Evolutionary conservation across 2,888 invertebrate species (phyloP).

Genomic region (Eupithecia tripunctaria): DNA sequence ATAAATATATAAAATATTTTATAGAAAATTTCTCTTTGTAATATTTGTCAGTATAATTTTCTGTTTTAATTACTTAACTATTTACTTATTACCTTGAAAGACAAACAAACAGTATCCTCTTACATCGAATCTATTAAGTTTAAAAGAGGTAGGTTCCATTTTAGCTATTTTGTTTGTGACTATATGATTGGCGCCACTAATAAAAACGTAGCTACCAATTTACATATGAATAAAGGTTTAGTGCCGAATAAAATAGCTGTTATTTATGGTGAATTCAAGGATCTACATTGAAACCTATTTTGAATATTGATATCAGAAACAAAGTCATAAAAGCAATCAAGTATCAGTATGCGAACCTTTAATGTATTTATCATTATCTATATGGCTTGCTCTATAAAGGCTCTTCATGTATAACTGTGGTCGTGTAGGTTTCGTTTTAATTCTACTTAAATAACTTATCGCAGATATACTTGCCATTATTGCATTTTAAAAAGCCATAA

Average conservation of each 20-base stretch:
- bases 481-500: constrained; percentile 26
- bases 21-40: too few species aligned
- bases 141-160: not conserved
- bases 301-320: constrained; percentile 50
- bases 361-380: constrained; percentile 47
- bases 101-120: not conserved
- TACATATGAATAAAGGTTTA: constrained; percentile 60
- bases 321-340: constrained; percentile 57
- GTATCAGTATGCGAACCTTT: constrained; percentile 49
- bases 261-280: not conserved
- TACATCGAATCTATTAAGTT: not conserved
- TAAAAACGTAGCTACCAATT: constrained; percentile 54
- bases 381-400: constrained; percentile 24
- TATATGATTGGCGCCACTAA: constrained; percentile 57
- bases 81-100: not conserved
- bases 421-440: constrained; percentile 28
- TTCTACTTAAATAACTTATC: constrained; percentile 23
- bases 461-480: constrained; percentile 17
- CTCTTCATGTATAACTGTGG: not conserved
- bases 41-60: not conserved
- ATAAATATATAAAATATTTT: too few species aligned
- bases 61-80: constrained; percentile 19
- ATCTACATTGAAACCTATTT: constrained; percentile 37
- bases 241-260: constrained; percentile 40
- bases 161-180: not conserved